phyloP scores from a whole-genome alignment of 2,113 vertebrate genomes.

The Neogobius melanostomus region DNA sequence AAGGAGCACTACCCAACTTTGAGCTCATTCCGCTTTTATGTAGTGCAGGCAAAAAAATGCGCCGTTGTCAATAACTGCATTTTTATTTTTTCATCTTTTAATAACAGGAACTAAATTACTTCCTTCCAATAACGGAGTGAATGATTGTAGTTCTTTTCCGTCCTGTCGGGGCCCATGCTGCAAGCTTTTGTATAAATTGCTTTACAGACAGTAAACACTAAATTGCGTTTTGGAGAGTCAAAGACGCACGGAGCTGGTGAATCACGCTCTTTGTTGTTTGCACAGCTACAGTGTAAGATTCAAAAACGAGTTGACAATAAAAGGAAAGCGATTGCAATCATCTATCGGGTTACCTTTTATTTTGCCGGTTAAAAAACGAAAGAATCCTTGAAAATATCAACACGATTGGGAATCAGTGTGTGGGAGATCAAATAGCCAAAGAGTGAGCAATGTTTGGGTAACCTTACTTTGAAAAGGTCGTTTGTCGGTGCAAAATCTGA shows the following conservation, averaged over 20 bases:
- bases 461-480: not conserved
- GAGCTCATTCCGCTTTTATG: not conserved
- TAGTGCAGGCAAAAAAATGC: not conserved
- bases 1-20: not conserved
- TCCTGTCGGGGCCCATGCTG: not conserved
- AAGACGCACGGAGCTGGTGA: not conserved
- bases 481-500: not conserved
- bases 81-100: conserved; percentile 21
- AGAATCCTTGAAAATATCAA: no score
- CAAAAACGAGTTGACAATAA: not conserved
- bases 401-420: not conserved
- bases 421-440: not conserved
- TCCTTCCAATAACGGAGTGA: conserved; percentile 14
- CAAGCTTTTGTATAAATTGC: conserved; percentile 8
- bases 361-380: no score
- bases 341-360: not conserved
- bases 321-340: not conserved
- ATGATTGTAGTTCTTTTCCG: not conserved
- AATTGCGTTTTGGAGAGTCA: conserved; percentile 11
- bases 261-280: not conserved
- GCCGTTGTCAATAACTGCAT: not conserved
- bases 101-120: conserved; percentile 36
- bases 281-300: no score
- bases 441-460: not conserved
- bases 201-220: conserved; percentile 5